phyloP scores from a whole-genome alignment of 2,113 vertebrate species.

The Zosterops borbonicus region DNA sequence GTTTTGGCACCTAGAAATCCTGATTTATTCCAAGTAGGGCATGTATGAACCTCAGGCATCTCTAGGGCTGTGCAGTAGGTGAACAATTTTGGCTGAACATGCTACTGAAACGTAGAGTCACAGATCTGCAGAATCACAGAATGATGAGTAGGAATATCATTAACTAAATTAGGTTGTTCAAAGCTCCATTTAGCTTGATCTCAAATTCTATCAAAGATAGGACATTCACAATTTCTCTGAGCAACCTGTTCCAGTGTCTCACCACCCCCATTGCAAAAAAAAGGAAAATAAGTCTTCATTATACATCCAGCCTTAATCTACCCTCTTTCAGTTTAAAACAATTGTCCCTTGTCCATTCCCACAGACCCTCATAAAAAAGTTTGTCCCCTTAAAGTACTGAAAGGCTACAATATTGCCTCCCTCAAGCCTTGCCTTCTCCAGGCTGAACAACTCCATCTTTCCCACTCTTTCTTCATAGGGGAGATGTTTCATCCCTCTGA shows the following conservation, averaged over 20 bases:
- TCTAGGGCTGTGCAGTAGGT: not conserved
- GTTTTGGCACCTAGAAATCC: not conserved
- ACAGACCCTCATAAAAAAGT: not conserved
- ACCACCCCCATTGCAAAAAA: not conserved
- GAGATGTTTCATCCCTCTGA: not conserved
- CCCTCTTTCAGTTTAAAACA: not conserved
- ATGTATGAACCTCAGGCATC: not conserved
- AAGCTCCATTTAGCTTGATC: not conserved
- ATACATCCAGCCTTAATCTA: not conserved
- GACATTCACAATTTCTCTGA: not conserved
- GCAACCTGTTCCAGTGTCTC: not conserved
- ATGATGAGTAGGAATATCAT: not conserved
- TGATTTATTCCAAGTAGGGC: not conserved
- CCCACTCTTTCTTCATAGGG: not conserved
- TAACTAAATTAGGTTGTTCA: not conserved
- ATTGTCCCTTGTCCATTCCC: not conserved
- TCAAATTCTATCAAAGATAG: not conserved
- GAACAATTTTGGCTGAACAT: not conserved
- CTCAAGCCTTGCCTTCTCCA: not conserved
- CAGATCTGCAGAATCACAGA: not conserved
- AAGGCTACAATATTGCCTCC: not conserved
- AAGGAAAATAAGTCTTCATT: not conserved
- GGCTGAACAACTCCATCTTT: not conserved
- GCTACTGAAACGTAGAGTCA: not conserved
- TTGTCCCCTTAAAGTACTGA: not conserved